Percentiles rank a stretch among this genome's conserved stretches.
phyloP scores from a whole-genome alignment of 2,113 vertebrate genomes.

The Arenaria interpres region DNA sequence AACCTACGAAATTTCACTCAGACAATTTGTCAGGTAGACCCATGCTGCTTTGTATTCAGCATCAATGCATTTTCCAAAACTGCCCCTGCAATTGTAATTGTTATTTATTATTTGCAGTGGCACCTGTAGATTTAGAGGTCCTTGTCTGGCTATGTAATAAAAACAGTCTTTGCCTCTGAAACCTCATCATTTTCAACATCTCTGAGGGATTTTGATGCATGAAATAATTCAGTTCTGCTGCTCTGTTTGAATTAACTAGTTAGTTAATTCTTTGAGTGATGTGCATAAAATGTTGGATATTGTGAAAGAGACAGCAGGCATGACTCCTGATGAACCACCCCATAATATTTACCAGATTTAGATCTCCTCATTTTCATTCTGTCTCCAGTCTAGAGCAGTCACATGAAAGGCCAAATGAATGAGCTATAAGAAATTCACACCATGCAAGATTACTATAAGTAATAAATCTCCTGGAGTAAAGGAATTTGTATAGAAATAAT shows the following conservation, averaged over 20 bases:
- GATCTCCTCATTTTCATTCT: conserved; percentile 6
- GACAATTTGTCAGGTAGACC: not conserved
- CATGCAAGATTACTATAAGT: conserved; percentile 26
- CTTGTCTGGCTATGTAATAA: not conserved
- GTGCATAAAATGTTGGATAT: not conserved
- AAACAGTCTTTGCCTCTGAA: not conserved
- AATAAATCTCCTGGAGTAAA: conserved; percentile 62
- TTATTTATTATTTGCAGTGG: conserved; percentile 16
- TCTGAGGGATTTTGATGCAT: not conserved
- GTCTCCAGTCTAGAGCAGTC: not conserved
- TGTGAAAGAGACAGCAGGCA: not conserved
- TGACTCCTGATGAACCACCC: not conserved
- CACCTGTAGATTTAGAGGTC: not conserved
- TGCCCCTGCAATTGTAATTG: not conserved
- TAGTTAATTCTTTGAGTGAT: not conserved
- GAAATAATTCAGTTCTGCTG: not conserved
- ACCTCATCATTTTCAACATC: not conserved
- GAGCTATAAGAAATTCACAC: conserved; percentile 53
- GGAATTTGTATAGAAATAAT: conserved; percentile 59
- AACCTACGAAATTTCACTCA: not conserved
- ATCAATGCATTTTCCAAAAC: not conserved
- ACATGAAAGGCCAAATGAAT: conserved; percentile 50
- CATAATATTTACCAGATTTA: conserved; percentile 9
- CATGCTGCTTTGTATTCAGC: not conserved
- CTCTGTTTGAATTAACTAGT: not conserved